Evolutionary conservation across 2,113 vertebrate species (phyloP), one percentile per base, ranked within the genome.

Genomic region (Mungos mungo): DNA sequence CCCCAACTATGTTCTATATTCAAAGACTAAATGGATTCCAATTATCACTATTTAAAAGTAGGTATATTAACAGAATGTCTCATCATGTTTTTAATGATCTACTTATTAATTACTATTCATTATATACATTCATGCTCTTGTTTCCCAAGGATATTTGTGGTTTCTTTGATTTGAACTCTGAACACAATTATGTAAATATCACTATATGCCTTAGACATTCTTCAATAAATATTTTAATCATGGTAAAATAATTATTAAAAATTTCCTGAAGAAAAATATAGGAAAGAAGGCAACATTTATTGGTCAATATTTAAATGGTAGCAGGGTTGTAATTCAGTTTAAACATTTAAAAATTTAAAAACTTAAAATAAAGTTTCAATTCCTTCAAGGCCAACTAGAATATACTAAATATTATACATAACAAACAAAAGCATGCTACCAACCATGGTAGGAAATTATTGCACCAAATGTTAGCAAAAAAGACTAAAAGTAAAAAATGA

Each of bases 101-200:
- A 60, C 27, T 83, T 27, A 66, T 45, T 50, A 94, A 84, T 90
- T 86, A 83, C 80, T 95, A 90, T 76, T 76, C 23, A 82, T 57
- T 80, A 91, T 35, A 60, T 72, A 54, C 16, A 72, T 65, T 77
- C 92, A 94, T 90, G 9, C 6, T 90, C 9, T 52, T 90, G 4
- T 94, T 95, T 97, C 72, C 69, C 47, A 90, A 65, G 6, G n/a
- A 57, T 83, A 80, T 95, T 96, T 95, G 65, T 71, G 13, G 72
- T 54, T 82, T 88, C n/a, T 93, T 88, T 95, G 35, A 95, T 82
- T 19, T 93, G 35, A 85, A 85, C 3, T 77, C 84, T 87, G 90
- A 90, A 81, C 2, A 19, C 11, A 93, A 54, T 94, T 81, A 84
- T 52, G 4, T 57, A 94, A 97, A 85, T 60, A 90, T 41, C 66